Base-by-base conservation (phyloP, 2,888 invertebrate genomes). In the Pristionchus japonicus region DNA sequence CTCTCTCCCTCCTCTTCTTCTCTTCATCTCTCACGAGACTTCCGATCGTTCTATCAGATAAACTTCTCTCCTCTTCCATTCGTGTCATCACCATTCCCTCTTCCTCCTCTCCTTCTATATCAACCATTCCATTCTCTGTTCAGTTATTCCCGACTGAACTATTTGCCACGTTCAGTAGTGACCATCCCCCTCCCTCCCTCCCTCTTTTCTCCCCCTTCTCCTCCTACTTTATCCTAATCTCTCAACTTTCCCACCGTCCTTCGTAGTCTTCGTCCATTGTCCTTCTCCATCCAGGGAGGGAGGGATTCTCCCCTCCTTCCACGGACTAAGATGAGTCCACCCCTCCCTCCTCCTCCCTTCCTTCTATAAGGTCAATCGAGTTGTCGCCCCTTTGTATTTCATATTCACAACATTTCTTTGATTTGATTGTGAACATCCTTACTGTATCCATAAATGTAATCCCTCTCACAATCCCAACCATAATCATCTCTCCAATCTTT, bases 191-290 rank as follows among this genome's bases (percentile, higher is more conserved):
- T 15, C 70, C 37, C 70, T 70, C 67, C 15, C 20, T 67, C 70
- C n/a, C n/a, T n/a, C n/a, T n/a, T n/a, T n/a, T n/a, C n/a, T n/a
- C 13, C 43, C 77, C 43, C 43, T 15, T 40, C n/a, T 47, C 43
- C 40, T 27, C 47, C 34, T 34, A 15, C 17, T 47, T 34, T 34
- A 20, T 43, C 40, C 47, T 47, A 47, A 47, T 80, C 43, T 7
- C 34, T 43, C 80, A 43, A n/a, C 80, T 80, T 80, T 47, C 80
- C 80, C 80, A 47, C 80, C 80, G 43, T 47, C 80, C 80, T 43
- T 80, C 43, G 43, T 80, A 31, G 15, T 43, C 40, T 47, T 27
- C 80, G 43, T 43, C 80, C 80, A n/a, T 80, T 80, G 43, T 80
- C 80, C 80, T 27, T 43, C 40, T 43, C 27, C 27, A 43, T 37